Base-by-base conservation (phyloP, 1,140 invertebrate species). In the Pseudomyrmex flavicornis region DNA sequence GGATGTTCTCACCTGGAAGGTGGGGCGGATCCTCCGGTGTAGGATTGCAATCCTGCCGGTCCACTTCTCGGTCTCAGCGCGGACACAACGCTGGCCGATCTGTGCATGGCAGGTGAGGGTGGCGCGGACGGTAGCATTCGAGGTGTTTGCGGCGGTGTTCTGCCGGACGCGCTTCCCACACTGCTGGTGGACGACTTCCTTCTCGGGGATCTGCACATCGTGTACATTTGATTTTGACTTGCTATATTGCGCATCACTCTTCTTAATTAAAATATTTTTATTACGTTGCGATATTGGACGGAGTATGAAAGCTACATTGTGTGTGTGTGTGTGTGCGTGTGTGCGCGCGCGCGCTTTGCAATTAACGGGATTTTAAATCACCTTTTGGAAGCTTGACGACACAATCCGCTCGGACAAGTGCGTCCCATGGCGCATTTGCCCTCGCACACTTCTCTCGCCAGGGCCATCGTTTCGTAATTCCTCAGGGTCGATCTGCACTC, bases 381-480 rank as follows among this genome's bases (percentile, higher is more conserved):
- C 95, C 95, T 95, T 87, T 95, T 96, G 82, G 92, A 95, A 46
- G 93, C 90, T 56, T 94, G 94, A 13, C 95, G 93, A 86, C 96
- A 96, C 2, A 96, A 91, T 93, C 97, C 97, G 82, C 97, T 97
- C 1, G 97, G 97, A 95, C 97, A 98, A 59, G 96, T 96, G 88
- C 97, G 95, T n/a, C 97, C 97, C 95, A 97, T 96, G 7, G 96
- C 95, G 92, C 97, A 98, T 91, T 97, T 97, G 50, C 97, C 97
- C 92, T 98, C 97, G 93, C 97, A 98, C 84, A 98, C 97, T 88
- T 97, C 96, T 50, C 96, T 95, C 44, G 97, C 96, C 76, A 96
- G 95, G 7, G 98, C 94, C 89, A 98, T 95, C 68, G 97, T 96
- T 90, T 98, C 97, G 91, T 98, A 98, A 80, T 96, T 97, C 87